A percentile compares a stretch with the other conserved stretches of the same genome.
These are phyloP conservation scores for Micrastur ruficollis DNA, from an alignment of 2,797 vertebrate species.

Conservation along the genomic window DNA sequence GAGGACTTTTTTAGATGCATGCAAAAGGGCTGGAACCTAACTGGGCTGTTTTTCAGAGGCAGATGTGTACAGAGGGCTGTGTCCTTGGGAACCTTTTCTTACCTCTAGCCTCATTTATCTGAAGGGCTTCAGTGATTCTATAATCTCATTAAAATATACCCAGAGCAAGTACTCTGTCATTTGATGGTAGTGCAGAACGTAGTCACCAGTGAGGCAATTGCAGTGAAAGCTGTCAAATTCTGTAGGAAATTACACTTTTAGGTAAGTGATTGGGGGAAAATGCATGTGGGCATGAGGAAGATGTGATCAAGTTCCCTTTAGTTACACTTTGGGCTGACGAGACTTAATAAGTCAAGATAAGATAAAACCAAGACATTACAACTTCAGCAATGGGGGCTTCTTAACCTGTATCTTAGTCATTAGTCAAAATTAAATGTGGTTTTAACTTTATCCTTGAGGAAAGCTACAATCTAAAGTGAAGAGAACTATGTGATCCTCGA, in stretches of 20 bases:
- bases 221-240: neutral
- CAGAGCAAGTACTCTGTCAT: neutral
- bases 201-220: neutral
- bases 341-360: no score
- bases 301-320: neutral
- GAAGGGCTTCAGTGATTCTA: neutral
- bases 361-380: constrained; percentile 25
- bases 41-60: neutral
- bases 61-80: neutral
- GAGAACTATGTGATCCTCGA: neutral
- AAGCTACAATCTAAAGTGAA: neutral
- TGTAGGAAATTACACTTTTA: neutral
- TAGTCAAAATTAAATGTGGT: constrained; percentile 13
- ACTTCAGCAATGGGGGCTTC: neutral
- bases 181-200: neutral
- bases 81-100: neutral
- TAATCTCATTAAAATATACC: neutral
- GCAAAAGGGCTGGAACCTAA: neutral
- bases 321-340: neutral
- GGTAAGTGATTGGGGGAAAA: neutral
- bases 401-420: constrained; percentile 1
- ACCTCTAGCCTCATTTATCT: neutral
- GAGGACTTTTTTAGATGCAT: neutral
- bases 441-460: constrained; percentile 47
- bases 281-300: neutral